A percentile compares a stretch with the other conserved stretches of the same genome.
These are phyloP conservation scores for Scaptomyza pallida DNA, from an alignment of 1,140 invertebrate genomes.

Conservation along the genomic window DNA sequence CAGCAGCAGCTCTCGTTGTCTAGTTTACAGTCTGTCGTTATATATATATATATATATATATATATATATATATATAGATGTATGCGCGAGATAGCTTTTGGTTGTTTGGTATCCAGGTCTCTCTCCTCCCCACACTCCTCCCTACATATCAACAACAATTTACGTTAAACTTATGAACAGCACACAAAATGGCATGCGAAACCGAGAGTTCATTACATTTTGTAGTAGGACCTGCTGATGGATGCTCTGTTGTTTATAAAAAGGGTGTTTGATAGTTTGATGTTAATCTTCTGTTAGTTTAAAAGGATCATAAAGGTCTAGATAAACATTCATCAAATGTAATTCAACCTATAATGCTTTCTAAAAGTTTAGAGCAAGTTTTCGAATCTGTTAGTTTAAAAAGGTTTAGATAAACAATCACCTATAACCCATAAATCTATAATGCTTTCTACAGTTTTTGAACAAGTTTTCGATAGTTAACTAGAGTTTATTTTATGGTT, in stretches of 20 bases:
- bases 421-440: no score
- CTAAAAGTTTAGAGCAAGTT: no score
- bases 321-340: no score
- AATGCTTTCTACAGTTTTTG: no score
- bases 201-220: neutral
- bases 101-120: constrained; percentile 41
- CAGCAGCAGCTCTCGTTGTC: constrained; percentile 7
- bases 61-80: neutral
- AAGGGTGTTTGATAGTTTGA: neutral
- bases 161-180: constrained; percentile 62
- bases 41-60: neutral
- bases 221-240: constrained; percentile 9
- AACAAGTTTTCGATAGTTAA: neutral
- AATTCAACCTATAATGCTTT: no score
- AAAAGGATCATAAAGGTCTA: neutral
- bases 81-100: neutral
- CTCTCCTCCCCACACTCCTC: no score
- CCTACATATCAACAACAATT: constrained; percentile 65
- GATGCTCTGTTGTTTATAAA: constrained; percentile 6
- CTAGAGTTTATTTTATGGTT: neutral
- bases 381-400: no score
- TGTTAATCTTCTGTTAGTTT: neutral
- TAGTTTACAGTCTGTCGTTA: constrained; percentile 20
- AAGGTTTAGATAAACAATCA: no score
- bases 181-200: constrained; percentile 12